Percentiles rank a stretch among this genome's conserved stretches.
phyloP scores from a whole-genome alignment of 64 coral and sea anemone species.

The Stylophora pistillata region DNA sequence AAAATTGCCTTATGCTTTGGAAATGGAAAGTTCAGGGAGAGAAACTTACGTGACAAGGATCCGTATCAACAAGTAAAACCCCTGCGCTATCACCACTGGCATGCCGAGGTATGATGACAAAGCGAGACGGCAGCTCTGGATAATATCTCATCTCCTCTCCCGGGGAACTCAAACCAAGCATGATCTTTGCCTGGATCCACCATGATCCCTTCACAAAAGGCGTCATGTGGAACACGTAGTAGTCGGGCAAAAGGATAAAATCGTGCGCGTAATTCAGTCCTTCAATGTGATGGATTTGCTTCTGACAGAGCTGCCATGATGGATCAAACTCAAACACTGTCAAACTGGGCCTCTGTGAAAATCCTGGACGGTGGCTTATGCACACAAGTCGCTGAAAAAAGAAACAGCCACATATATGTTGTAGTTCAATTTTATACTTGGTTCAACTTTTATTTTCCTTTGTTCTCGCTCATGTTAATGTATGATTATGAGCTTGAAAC shows the following conservation, averaged over 20 bases:
- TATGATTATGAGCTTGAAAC: no score
- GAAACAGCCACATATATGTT: not conserved
- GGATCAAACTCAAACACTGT: slow-evolving; percentile 78
- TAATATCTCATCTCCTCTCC: slow-evolving; percentile 85
- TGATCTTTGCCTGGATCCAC: slow-evolving; percentile 55
- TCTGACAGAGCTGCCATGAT: slow-evolving; percentile 62
- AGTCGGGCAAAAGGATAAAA: slow-evolving; percentile 81
- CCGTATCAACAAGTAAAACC: slow-evolving; percentile 78
- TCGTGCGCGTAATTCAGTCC: slow-evolving; percentile 85
- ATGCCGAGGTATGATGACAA: slow-evolving; percentile 90
- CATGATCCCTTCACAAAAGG: slow-evolving; percentile 73
- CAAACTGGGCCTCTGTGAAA: slow-evolving; percentile 52
- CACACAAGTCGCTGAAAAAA: slow-evolving; percentile 78
- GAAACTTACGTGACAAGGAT: slow-evolving; percentile 84
- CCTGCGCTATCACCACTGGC: not conserved
- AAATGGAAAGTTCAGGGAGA: not conserved
- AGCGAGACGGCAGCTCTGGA: slow-evolving; percentile 74
- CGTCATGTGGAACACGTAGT: slow-evolving; percentile 87
- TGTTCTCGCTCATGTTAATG: no score
- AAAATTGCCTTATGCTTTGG: not conserved
- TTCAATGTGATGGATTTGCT: slow-evolving; percentile 71
- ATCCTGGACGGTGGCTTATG: slow-evolving; percentile 75
- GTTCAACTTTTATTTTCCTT: no score
- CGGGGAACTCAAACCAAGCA: slow-evolving; percentile 75
- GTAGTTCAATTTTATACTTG: no score